Base-by-base conservation (phyloP, 2,888 invertebrate species). In the Dicyrtomina minuta region DNA sequence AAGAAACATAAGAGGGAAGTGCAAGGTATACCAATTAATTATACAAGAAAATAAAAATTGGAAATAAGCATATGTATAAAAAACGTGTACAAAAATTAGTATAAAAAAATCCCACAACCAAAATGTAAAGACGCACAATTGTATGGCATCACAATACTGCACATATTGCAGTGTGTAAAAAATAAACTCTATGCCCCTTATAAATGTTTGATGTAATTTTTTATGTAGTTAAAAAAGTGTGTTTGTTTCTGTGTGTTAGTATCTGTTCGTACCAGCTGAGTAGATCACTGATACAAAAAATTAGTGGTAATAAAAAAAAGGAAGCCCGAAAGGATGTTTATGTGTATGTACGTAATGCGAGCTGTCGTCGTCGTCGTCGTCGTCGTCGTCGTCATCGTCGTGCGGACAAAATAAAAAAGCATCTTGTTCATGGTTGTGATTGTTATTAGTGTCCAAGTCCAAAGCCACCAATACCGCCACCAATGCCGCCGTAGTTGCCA, bases 401-500 rank as follows among this genome's bases (percentile, higher is more conserved):
- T 46, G n/a, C n/a, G n/a, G n/a, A n/a, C n/a, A n/a, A n/a, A n/a
- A n/a, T n/a, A 33, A 33, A 33, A 33, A 33, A 33, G 8, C 33
- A n/a, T n/a, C n/a, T n/a, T n/a, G n/a, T n/a, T n/a, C n/a, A n/a
- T n/a, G n/a, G n/a, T n/a, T n/a, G n/a, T n/a, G n/a, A n/a, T n/a
- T n/a, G n/a, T n/a, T n/a, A n/a, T n/a, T n/a, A n/a, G 46, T 59
- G 39, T 17, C 22, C 41, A 43, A 56, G 2, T 56, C 67, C 66
- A 46, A 59, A 33, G 4, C 70, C 70, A 2, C 72, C 72, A 51
- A 46, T 55, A n/a, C 73, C 73, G 13, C 71, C 69, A 13, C 74
- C 73, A 56, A 6, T 6, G 27, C 62, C 62, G 17, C 46, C 49
- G 17, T 24, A 22, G 2, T 27, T 17, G 17, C 62, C 49, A 49